Conservation (phyloP, 2,797 vertebrate genomes). For the Pseudochromis fuscus region DNA sequence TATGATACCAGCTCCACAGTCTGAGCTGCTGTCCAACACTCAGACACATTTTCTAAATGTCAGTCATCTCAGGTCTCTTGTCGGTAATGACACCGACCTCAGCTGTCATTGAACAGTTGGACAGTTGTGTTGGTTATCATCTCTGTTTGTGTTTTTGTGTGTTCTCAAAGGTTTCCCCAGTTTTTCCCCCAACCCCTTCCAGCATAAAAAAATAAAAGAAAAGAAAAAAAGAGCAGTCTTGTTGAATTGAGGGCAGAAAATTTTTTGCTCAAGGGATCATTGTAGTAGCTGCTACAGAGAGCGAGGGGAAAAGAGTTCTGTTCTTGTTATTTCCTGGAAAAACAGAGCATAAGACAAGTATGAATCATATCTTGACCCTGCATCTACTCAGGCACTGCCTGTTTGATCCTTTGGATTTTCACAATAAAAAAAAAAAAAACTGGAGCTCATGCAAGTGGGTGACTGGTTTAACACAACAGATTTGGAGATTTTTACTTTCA, state of each 20-base stretch:
- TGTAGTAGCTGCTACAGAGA: background rate
- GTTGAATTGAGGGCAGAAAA: background rate
- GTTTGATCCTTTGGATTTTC: background rate
- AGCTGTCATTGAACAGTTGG: background rate
- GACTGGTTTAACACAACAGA: background rate
- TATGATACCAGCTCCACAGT: background rate
- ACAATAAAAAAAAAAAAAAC: background rate
- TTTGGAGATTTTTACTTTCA: background rate
- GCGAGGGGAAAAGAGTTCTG: background rate
- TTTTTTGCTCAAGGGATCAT: slow-evolving; percentile 3
- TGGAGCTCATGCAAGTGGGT: background rate
- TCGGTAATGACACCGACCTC: slow-evolving; percentile 11
- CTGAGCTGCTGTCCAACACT: slow-evolving; percentile 6
- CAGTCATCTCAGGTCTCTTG: slow-evolving; percentile 17
- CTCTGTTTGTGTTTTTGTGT: no score
- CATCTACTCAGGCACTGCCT: background rate
- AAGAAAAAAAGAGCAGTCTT: background rate
- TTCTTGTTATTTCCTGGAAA: slow-evolving; percentile 22
- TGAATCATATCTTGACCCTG: slow-evolving; percentile 9
- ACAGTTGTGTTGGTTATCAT: no score
- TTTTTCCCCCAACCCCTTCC: background rate
- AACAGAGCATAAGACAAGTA: background rate
- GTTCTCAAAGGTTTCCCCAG: background rate
- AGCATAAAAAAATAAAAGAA: no score
- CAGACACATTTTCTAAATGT: slow-evolving; percentile 35